Base-by-base conservation (phyloP, 2,888 invertebrate species). In the Drosophila tanythrix region DNA sequence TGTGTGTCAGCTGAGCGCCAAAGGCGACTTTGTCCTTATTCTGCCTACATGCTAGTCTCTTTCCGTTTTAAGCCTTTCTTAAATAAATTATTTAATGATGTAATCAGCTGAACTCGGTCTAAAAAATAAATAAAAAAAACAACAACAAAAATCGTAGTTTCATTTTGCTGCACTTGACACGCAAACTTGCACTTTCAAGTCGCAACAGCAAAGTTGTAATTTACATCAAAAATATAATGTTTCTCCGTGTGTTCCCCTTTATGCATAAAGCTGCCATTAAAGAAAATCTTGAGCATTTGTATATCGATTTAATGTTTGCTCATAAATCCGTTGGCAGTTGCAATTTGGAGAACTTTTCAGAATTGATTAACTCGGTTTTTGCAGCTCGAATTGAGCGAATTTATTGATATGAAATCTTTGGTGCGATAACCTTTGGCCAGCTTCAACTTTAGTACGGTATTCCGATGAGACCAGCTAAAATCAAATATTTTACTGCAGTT, bases 401-500 rank as follows among this genome's bases (percentile, higher is more conserved):
- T 40, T 35, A 1, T 15, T 7, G 27, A 31, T 36, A 31, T 48
- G 36, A 33, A n/a, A 27, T 38, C 18, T 51, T 29, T 38, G 35
- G 7, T 51, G n/a, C 35, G 8, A 11, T 56, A 59, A 62, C 69
- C 76, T 57, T 69, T 18, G 60, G 7, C 18, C 35, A n/a, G 29
- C 13, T 13, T 51, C 35, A 11, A 11, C 27, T 36, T 60, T 51
- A 8, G 18, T 50, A 21, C 4, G 7, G 11, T 27, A 13, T 29
- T 56, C 56, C 10, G 46, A 15, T 51, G 59, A 2, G 46, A 33
- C 21, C 11, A 40, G 40, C 27, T 21, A 35, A 55, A 48, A 57
- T 68, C 63, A 63, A 76, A 79, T 53, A 61, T 46, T 58, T 78
- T 38, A 29, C 40, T 73, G 59, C 62, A 63, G 27, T 66, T 55